phyloP scores from a whole-genome alignment of 2,888 invertebrate species.

The Lepeophtheirus nordmannii region DNA sequence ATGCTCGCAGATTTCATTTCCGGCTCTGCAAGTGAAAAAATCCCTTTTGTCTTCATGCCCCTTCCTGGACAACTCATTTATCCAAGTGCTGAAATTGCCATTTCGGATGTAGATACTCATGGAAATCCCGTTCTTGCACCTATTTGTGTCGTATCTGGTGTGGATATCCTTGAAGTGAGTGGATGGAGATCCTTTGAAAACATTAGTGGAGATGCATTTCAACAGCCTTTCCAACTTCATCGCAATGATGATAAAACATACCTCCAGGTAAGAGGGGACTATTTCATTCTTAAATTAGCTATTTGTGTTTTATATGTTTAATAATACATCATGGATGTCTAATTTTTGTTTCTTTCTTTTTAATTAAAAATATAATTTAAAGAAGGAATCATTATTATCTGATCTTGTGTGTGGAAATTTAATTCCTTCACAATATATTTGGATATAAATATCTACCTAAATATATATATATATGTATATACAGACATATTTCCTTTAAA shows the following conservation, averaged over 20 bases:
- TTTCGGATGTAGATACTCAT: slow-evolving; percentile 45
- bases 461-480: no score
- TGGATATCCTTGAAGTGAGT: slow-evolving; percentile 58
- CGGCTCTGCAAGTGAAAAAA: slow-evolving; percentile 52
- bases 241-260: slow-evolving; percentile 66
- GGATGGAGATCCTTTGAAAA: slow-evolving; percentile 43
- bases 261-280: slow-evolving; percentile 45
- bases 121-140: slow-evolving; percentile 41
- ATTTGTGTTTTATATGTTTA: no score
- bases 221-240: slow-evolving; percentile 38
- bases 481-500: no score
- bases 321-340: no score
- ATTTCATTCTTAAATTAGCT: no score
- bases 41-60: slow-evolving; percentile 71
- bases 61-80: slow-evolving; percentile 72
- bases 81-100: slow-evolving; percentile 67
- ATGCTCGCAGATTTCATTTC: slow-evolving; percentile 60
- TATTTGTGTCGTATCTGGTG: slow-evolving; percentile 67
- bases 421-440: no score
- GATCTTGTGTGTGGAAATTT: no score
- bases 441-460: no score
- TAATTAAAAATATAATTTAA: no score
- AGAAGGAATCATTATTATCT: no score
- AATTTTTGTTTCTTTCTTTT: no score
- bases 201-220: not conserved